Base-by-base conservation (phyloP, 1,140 invertebrate genomes). In the Eurosta solidaginis region DNA sequence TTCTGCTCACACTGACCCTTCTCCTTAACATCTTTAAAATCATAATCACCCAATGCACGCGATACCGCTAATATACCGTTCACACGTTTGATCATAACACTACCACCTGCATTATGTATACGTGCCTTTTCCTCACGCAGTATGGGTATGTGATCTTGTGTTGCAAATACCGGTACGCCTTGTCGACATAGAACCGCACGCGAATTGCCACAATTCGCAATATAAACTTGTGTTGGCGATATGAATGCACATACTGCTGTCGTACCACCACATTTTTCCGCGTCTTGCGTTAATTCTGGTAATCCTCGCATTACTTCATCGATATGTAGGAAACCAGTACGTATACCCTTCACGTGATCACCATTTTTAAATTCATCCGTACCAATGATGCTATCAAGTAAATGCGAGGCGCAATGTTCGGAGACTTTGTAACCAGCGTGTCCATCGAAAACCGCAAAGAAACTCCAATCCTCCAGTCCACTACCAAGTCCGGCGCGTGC, bases 391-490 rank as follows among this genome's bases (percentile, higher is more conserved):
- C 92, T 93, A 76, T 96, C 92, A 27, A 98, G 89, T 44, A 99
- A 90, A 88, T 98, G 93, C 83, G 96, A 93, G 20, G 98, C 95
- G 89, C 97, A 99, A 88, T 97, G 94, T 63, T 95, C 94, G 0
- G 97, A 98, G 25, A 98, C 97, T 81, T 92, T 91, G 25, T 93
- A 94, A 36, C 98, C 98, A 63, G 97, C 98, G 89, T 99, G 98
- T 0, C 98, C 98, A 90, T 99, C 98, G 88, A 99, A 99, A 1
- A 99, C 97, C 1, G 96, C 98, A 90, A 99, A 99, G 88, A 99
- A 99, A 63, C 96, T 97, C 97, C 97, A 98, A 84, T 97, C 94
- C 59, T 93, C 92, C 3, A 97, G 89, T 20, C 92, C 92, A 77
- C 92, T 90, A 1, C 89, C 88, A 52, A 91, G 82, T 12, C 89